These are phyloP conservation scores for Emys orbicularis DNA, from an alignment of 2,797 vertebrate species.

Conservation along the genomic window DNA sequence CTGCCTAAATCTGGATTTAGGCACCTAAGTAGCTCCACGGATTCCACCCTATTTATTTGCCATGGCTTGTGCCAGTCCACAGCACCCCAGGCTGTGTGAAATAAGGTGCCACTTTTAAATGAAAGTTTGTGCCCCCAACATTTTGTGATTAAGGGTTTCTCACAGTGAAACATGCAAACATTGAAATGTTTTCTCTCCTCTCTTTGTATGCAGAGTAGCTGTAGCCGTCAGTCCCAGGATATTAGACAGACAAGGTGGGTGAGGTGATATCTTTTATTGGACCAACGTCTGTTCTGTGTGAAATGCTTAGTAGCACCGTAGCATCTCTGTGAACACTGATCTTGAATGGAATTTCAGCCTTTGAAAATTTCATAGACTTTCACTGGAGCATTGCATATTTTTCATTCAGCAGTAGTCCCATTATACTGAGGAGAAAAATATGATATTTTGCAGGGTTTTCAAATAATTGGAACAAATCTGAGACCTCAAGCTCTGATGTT, in stretches of 20 bases:
- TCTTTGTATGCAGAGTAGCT: background rate
- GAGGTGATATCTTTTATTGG: background rate
- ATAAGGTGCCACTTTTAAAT: fast-evolving
- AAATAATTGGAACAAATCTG: background rate
- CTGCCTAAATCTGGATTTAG: background rate
- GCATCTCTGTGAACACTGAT: background rate
- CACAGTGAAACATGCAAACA: background rate
- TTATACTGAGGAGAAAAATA: background rate
- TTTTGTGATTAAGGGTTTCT: background rate
- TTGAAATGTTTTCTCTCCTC: background rate
- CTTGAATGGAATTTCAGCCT: conserved; percentile 1
- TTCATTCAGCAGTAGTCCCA: background rate
- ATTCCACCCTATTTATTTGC: background rate
- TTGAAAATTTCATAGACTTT: background rate
- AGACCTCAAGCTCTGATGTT: conserved; percentile 57
- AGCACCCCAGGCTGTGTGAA: background rate
- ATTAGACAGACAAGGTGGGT: background rate
- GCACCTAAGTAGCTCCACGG: background rate
- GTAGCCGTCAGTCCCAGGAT: background rate
- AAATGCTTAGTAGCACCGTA: background rate
- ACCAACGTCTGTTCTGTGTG: background rate
- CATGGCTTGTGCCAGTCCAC: background rate
- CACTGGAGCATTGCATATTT: conserved; percentile 4
- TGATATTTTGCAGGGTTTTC: conserved; percentile 44
- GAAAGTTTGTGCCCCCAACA: background rate